Evolutionary conservation across 2,113 vertebrate species (phyloP).

Genomic region (Pica pica): DNA sequence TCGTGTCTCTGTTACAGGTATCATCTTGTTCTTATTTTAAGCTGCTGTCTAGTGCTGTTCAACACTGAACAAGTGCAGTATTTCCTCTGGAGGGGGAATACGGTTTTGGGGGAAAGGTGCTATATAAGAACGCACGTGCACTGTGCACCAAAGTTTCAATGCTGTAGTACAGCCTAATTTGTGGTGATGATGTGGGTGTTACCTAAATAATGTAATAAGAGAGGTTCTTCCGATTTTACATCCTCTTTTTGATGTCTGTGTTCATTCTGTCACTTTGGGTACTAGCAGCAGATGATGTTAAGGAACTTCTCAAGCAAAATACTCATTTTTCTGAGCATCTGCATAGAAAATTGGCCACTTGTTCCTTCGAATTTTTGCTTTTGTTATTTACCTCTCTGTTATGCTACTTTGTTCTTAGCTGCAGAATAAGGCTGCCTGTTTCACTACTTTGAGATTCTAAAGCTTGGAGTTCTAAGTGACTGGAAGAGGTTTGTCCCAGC

Average conservation of each 20-base stretch:
- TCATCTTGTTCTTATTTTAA: neutral
- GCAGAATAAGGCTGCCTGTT: neutral
- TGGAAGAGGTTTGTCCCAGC: neutral
- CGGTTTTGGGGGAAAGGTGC: neutral
- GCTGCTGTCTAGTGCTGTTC: neutral
- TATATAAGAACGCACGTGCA: accelerated
- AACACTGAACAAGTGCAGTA: neutral
- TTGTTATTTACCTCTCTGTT: neutral
- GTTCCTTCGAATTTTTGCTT: neutral
- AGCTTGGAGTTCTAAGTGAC: neutral
- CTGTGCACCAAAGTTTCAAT: neutral
- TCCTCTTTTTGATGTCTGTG: neutral
- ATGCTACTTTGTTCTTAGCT: neutral
- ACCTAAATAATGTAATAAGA: neutral
- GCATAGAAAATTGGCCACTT: neutral
- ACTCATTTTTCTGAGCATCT: neutral
- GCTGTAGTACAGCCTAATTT: neutral
- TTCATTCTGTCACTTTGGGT: neutral
- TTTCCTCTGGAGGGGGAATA: neutral
- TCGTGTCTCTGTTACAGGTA: neutral
- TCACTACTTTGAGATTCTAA: neutral
- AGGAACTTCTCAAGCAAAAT: neutral
- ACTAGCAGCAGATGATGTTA: neutral
- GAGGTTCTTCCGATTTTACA: neutral
- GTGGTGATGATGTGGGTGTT: neutral